These are phyloP conservation scores for Siniperca knerii DNA, from an alignment of 2,113 vertebrate genomes.

Conservation along the genomic window DNA sequence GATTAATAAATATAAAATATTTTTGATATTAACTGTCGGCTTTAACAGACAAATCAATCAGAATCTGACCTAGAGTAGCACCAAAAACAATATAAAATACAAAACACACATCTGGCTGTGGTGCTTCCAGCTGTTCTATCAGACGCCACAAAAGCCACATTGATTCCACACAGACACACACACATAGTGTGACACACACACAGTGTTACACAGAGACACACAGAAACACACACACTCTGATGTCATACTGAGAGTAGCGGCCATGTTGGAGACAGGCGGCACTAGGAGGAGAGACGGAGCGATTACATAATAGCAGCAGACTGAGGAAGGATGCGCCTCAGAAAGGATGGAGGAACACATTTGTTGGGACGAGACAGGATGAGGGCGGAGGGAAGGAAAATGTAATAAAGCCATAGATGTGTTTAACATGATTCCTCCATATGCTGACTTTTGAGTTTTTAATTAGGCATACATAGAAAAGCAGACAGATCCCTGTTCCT, in stretches of 20 bases:
- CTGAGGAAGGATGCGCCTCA: conserved; percentile 43
- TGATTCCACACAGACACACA: conserved; percentile 43
- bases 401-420: neutral
- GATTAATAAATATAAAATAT: neutral
- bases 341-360: conserved; percentile 41
- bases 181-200: neutral
- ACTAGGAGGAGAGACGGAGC: conserved; percentile 60
- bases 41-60: neutral
- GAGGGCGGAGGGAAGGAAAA: neutral
- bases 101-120: conserved; percentile 21
- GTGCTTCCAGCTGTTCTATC: conserved; percentile 23
- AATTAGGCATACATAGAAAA: neutral
- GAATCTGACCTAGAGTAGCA: neutral
- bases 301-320: conserved; percentile 72
- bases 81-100: neutral
- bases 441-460: neutral
- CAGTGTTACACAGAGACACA: conserved; percentile 8
- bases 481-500: neutral
- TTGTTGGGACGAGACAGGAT: conserved; percentile 7
- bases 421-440: neutral
- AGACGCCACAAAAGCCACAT: conserved; percentile 56
- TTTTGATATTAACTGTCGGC: too few species aligned
- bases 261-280: conserved; percentile 73
- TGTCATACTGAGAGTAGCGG: conserved; percentile 53
- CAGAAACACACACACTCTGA: conserved; percentile 40